Evolutionary conservation across 2,888 invertebrate species (phyloP).

Genomic region (Hoplodrina ambigua): DNA sequence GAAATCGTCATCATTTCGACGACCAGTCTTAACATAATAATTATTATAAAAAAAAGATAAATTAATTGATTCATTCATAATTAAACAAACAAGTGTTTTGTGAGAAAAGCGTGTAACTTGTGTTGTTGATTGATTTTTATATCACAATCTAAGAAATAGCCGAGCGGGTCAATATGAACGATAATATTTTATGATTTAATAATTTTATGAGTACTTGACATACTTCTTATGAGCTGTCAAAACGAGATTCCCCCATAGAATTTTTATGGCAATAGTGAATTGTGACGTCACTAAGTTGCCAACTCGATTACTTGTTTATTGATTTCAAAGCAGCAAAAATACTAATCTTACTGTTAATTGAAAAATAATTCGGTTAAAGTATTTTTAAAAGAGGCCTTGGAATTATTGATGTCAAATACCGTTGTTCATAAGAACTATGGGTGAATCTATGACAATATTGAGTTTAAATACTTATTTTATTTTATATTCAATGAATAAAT

Average conservation of each 20-base stretch:
- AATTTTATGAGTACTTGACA: neutral
- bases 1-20: conserved; percentile 24
- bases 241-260: too few relatives aligned
- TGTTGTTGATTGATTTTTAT: conserved; percentile 23
- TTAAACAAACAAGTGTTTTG: conserved; percentile 15
- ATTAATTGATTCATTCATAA: conserved; percentile 7
- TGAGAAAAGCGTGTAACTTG: conserved; percentile 28
- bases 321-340: too few relatives aligned
- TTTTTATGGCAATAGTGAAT: too few relatives aligned
- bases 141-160: conserved; percentile 5
- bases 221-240: too few relatives aligned
- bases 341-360: too few relatives aligned
- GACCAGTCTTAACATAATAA: conserved; percentile 44
- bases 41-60: conserved; percentile 4
- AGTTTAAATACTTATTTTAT: conserved; percentile 15
- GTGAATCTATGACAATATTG: neutral
- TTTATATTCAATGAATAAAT: conserved; percentile 22
- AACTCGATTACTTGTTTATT: too few relatives aligned
- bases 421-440: neutral
- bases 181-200: neutral
- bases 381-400: too few relatives aligned
- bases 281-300: too few relatives aligned
- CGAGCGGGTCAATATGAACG: conserved; percentile 12
- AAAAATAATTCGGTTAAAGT: too few relatives aligned
- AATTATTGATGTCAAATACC: neutral